phyloP scores from a whole-genome alignment of 1,140 invertebrate species.

The Oreohelix idahoensis region DNA sequence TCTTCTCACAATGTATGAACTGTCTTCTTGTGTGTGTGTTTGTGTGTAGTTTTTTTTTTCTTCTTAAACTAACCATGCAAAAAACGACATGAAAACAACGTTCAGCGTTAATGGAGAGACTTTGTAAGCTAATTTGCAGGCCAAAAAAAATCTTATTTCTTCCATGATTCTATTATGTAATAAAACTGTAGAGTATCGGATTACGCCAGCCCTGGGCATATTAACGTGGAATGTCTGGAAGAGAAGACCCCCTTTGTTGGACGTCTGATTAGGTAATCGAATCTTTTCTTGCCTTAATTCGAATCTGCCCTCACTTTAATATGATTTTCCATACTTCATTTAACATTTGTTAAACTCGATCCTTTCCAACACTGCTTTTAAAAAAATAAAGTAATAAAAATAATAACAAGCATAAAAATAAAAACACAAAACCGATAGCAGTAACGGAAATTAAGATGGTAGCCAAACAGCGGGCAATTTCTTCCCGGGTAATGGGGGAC shows the following conservation, averaged over 20 bases:
- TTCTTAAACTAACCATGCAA: no score
- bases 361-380: not conserved
- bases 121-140: not conserved
- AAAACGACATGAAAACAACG: not conserved
- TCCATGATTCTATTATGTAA: not conserved
- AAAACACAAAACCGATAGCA: not conserved
- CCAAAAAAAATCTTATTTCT: not conserved
- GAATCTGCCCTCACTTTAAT: not conserved
- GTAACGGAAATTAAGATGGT: not conserved
- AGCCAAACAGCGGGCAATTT: not conserved
- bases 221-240: not conserved
- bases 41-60: no score
- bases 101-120: not conserved
- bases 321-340: conserved; percentile 2
- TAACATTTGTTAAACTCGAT: not conserved
- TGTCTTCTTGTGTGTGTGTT: no score
- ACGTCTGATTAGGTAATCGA: not conserved
- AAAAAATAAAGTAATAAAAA: not conserved
- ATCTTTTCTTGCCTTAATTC: not conserved
- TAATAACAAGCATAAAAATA: not conserved
- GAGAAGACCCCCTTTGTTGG: not conserved
- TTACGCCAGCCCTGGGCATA: not conserved
- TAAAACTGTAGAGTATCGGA: not conserved
- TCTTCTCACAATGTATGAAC: no score
- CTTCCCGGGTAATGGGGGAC: not conserved